Conservation (phyloP, 2,797 vertebrate genomes). For the Alectoris magna region DNA sequence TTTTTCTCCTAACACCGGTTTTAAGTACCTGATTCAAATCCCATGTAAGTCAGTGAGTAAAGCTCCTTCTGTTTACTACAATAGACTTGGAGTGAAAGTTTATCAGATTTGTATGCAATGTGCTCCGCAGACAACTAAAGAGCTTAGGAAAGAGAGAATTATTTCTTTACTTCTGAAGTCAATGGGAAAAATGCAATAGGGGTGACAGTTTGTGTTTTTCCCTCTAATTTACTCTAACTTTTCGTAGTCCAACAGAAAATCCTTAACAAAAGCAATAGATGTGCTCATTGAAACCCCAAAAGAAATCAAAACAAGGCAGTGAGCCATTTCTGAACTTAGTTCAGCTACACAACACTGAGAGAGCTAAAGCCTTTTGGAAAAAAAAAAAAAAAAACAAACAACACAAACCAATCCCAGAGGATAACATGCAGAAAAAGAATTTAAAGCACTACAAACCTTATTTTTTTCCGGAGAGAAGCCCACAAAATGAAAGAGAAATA, state of each 20-base stretch:
- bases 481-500: not conserved
- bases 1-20: not conserved
- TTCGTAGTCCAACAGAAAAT: not conserved
- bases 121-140: not conserved
- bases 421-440: not conserved
- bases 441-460: not conserved
- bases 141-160: not conserved
- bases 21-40: not conserved
- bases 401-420: not conserved
- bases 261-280: not conserved
- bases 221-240: not conserved
- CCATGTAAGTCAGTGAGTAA: not conserved
- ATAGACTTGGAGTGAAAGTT: not conserved
- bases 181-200: not conserved
- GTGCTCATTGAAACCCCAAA: not conserved
- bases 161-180: not conserved
- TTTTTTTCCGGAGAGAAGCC: not conserved
- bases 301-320: constrained; percentile 33
- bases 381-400: not conserved
- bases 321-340: not conserved
- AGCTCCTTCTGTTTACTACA: not conserved
- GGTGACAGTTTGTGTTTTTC: not conserved
- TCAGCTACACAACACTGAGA: not conserved
- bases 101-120: not conserved
- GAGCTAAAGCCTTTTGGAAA: not conserved